A percentile compares a stretch with the other conserved stretches of the same genome.
phyloP scores from a whole-genome alignment of 2,888 invertebrate species.

The Tinea trinotella region DNA sequence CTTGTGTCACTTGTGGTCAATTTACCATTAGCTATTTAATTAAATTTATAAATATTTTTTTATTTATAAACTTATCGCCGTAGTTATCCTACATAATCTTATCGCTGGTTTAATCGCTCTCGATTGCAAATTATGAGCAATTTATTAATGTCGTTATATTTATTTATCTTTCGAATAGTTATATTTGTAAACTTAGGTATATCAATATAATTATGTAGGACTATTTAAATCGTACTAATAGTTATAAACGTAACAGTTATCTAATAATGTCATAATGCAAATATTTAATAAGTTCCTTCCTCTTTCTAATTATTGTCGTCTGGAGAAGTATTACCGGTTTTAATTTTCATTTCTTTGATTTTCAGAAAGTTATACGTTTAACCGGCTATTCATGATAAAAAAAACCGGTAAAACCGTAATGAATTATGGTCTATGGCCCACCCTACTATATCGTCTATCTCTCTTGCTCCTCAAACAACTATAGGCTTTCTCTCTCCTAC shows the following conservation, averaged over 20 bases:
- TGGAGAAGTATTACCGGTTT: neutral
- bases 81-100: neutral
- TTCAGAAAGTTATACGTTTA: conserved; percentile 2
- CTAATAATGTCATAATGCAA: neutral
- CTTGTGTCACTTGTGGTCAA: too few relatives aligned
- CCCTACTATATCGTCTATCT: conserved; percentile 34
- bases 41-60: too few relatives aligned
- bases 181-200: too few relatives aligned
- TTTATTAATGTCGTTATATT: too few relatives aligned
- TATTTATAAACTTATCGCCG: neutral
- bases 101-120: neutral
- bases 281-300: neutral
- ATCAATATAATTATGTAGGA: too few relatives aligned
- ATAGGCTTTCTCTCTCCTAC: conserved; percentile 29
- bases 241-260: too few relatives aligned
- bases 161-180: too few relatives aligned
- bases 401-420: conserved; percentile 48
- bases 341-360: conserved; percentile 4
- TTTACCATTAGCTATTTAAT: too few relatives aligned
- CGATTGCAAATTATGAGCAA: too few relatives aligned
- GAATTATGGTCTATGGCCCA: conserved; percentile 26
- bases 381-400: conserved; percentile 29
- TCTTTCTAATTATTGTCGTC: neutral
- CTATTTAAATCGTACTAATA: too few relatives aligned
- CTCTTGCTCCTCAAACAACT: conserved; percentile 29